phyloP scores from a whole-genome alignment of 2,888 invertebrate genomes.

The Pterobdella sp. region DNA sequence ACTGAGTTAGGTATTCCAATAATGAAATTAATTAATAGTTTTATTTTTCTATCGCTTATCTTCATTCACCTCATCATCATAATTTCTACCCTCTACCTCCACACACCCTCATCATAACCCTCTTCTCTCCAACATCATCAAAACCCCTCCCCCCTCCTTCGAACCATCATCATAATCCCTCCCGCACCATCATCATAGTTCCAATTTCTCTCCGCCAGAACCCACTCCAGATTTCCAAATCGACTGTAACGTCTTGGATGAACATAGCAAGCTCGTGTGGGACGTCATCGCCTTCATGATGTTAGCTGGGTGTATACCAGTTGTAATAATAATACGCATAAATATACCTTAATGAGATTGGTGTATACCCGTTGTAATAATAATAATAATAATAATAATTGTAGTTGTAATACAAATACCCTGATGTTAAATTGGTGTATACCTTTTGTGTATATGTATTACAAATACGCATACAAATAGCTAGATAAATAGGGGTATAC shows the following conservation, averaged over 20 bases:
- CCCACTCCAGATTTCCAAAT: background rate
- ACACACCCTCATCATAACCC: background rate
- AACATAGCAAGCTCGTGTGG: slow-evolving; percentile 78
- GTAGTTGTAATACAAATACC: too few relatives aligned
- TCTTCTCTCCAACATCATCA: slow-evolving; percentile 43
- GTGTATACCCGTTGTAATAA: too few relatives aligned
- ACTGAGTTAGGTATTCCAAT: too few relatives aligned
- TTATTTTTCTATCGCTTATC: too few relatives aligned
- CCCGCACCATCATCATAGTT: background rate
- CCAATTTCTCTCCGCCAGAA: background rate
- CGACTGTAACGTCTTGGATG: slow-evolving; percentile 13
- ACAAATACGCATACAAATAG: too few relatives aligned
- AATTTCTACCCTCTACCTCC: too few relatives aligned
- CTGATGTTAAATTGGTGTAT: too few relatives aligned
- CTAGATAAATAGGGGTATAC: background rate
- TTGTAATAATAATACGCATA: too few relatives aligned
- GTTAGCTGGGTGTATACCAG: background rate
- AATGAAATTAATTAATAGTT: too few relatives aligned
- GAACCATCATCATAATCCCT: background rate
- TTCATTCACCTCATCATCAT: background rate
- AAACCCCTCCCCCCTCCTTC: slow-evolving; percentile 24
- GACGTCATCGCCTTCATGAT: slow-evolving; percentile 70
- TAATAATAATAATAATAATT: too few relatives aligned
- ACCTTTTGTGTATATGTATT: too few relatives aligned
- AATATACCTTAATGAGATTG: too few relatives aligned